Percentiles rank a stretch among this genome's conserved stretches.
Conservation (phyloP, 2,113 vertebrate species). For the Tachysurus fulvidraco region DNA sequence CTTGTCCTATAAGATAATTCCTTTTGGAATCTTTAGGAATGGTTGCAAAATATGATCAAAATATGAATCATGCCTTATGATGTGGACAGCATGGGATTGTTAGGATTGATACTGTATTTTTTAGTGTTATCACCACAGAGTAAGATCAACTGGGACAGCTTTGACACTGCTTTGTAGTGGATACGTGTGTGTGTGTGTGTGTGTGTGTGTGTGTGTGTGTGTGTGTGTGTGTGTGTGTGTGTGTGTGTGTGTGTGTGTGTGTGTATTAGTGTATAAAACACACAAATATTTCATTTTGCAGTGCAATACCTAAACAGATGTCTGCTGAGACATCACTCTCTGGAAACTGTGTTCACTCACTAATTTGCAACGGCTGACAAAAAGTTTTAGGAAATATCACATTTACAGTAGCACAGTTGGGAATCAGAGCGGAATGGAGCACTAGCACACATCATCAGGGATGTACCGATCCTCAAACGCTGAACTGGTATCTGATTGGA, state of each 20-base stretch:
- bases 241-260: neutral
- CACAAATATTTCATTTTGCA: slow-evolving; percentile 43
- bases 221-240: neutral
- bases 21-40: too few relatives aligned
- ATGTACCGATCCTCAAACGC: neutral
- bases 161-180: slow-evolving; percentile 46
- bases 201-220: neutral
- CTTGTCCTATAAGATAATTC: too few relatives aligned
- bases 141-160: slow-evolving; percentile 72
- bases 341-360: neutral
- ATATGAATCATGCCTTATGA: slow-evolving; percentile 48
- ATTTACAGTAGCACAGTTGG: slow-evolving; percentile 4
- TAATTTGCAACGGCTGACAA: slow-evolving; percentile 32
- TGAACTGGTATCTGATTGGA: neutral
- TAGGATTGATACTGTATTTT: slow-evolving; percentile 44
- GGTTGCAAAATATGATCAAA: too few relatives aligned
- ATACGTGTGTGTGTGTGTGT: neutral
- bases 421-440: neutral
- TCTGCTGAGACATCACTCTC: slow-evolving; percentile 19
- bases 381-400: slow-evolving; percentile 1
- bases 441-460: neutral
- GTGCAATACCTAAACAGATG: slow-evolving; percentile 37
- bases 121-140: slow-evolving; percentile 61
- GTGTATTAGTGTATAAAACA: neutral
- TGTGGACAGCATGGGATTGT: slow-evolving; percentile 62